phyloP scores from a whole-genome alignment of 2,113 vertebrate genomes.

The Macrotis lagotis region DNA sequence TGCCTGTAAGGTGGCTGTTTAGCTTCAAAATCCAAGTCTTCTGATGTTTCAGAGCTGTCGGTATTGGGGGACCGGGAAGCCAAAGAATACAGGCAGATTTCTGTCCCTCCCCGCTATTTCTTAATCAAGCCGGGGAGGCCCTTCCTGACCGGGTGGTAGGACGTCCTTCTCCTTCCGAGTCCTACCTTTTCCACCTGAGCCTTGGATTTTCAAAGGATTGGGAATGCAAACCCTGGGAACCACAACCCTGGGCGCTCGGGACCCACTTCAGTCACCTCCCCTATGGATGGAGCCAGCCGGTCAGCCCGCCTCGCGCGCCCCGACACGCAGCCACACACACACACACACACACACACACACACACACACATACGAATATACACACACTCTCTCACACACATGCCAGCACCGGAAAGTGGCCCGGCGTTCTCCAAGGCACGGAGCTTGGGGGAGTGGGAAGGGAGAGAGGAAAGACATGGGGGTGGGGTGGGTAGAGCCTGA shows the following conservation, averaged over 20 bases:
- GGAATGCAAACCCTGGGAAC: neutral
- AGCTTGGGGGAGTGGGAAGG: neutral
- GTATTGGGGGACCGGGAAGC: constrained; percentile 35
- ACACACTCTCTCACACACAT: neutral
- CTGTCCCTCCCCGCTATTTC: neutral
- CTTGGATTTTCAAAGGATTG: neutral
- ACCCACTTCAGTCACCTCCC: neutral
- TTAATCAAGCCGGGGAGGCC: neutral
- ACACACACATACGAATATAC: neutral
- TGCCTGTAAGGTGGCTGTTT: neutral
- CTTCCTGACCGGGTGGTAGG: constrained; percentile 7
- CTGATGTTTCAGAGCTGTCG: neutral
- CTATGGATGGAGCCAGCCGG: constrained; percentile 31
- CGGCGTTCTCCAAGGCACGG: neutral
- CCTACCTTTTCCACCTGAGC: neutral
- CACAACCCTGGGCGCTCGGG: neutral
- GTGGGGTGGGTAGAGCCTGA: neutral
- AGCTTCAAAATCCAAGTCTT: neutral
- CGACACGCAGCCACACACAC: neutral
- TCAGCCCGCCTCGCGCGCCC: constrained; percentile 43
- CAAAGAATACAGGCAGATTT: constrained; percentile 10
- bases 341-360: neutral
- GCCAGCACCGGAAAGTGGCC: constrained; percentile 50
- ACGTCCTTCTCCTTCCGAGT: neutral
- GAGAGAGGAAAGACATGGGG: neutral